Evolutionary conservation across 53 echinoderm and acorn worm species (phyloP).

Genomic region (Hippasteria phrygiana): DNA sequence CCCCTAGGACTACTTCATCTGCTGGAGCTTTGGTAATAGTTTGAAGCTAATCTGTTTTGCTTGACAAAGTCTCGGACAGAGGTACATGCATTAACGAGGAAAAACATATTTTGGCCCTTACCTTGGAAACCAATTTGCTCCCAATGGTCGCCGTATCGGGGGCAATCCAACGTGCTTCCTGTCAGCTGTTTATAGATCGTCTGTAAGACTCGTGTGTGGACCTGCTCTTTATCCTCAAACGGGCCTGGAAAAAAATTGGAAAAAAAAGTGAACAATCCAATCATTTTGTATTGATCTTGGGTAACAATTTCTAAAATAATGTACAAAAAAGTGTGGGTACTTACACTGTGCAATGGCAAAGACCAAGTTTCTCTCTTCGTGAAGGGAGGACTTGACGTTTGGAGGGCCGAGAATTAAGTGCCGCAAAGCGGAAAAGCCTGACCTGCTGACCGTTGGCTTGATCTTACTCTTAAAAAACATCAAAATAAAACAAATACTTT

Average conservation of each 20-base stretch:
- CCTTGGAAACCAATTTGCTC: constrained; percentile 99
- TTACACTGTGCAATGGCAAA: constrained; percentile 98
- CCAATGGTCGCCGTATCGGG: constrained; percentile 93
- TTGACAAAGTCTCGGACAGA: too few species aligned
- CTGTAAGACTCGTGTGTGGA: constrained; percentile 87
- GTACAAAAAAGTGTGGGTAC: background rate
- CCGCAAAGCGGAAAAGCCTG: constrained; percentile 88
- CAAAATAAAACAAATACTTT: background rate
- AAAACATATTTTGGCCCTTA: background rate
- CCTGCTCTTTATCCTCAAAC: constrained; percentile 81
- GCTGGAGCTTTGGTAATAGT: too few species aligned
- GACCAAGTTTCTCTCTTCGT: constrained; percentile 92
- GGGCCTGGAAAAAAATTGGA: constrained; percentile 66
- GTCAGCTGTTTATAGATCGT: constrained; percentile 94
- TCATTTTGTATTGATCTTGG: background rate
- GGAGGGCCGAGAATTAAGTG: constrained; percentile 92
- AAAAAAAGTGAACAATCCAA: background rate
- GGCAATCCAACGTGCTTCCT: constrained; percentile 93
- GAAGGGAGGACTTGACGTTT: constrained; percentile 78
- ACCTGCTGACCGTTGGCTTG: constrained; percentile 80
- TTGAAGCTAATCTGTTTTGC: too few species aligned
- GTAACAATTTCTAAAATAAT: background rate
- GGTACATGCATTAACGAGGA: background rate
- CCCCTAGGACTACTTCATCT: too few species aligned
- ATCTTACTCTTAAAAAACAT: constrained; percentile 79